These are phyloP conservation scores for Cynocephalus volans DNA, from an alignment of 2,113 vertebrate species.

Conservation along the genomic window DNA sequence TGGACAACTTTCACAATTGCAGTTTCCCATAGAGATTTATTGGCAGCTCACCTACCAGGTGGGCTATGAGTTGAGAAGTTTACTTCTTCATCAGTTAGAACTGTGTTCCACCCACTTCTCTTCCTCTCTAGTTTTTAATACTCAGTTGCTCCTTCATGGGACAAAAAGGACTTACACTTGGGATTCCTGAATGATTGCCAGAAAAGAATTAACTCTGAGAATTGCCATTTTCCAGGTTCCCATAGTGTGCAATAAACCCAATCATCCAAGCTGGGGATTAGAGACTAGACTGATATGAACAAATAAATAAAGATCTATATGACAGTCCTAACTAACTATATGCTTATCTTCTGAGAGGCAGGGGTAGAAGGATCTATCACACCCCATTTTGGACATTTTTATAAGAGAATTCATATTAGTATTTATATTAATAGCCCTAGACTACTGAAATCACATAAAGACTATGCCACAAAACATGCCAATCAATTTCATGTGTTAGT, in stretches of 20 bases:
- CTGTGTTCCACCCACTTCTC: not conserved
- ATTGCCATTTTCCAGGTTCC: conserved; percentile 72
- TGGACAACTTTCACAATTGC: not conserved
- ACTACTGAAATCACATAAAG: not conserved
- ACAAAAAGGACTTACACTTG: conserved; percentile 55
- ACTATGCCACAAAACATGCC: not conserved
- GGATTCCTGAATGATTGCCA: conserved; percentile 78
- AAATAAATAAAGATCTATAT: not conserved
- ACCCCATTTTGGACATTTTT: not conserved
- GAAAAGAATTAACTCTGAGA: conserved; percentile 72
- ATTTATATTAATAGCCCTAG: not conserved
- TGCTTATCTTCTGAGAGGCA: not conserved
- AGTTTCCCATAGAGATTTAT: not conserved
- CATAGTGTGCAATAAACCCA: conserved; percentile 40
- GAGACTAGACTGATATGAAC: not conserved
- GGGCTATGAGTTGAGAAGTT: not conserved
- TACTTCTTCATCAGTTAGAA: conserved; percentile 1
- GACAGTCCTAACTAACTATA: not conserved
- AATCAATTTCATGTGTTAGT: not conserved
- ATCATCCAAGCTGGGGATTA: conserved; percentile 62
- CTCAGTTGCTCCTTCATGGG: not conserved
- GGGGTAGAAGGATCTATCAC: not conserved
- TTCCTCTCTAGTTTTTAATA: conserved; percentile 61
- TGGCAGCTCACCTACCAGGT: not conserved
- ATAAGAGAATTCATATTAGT: not conserved